Evolutionary conservation across 2,113 vertebrate species (phyloP).

Genomic region (Salminus brasiliensis): DNA sequence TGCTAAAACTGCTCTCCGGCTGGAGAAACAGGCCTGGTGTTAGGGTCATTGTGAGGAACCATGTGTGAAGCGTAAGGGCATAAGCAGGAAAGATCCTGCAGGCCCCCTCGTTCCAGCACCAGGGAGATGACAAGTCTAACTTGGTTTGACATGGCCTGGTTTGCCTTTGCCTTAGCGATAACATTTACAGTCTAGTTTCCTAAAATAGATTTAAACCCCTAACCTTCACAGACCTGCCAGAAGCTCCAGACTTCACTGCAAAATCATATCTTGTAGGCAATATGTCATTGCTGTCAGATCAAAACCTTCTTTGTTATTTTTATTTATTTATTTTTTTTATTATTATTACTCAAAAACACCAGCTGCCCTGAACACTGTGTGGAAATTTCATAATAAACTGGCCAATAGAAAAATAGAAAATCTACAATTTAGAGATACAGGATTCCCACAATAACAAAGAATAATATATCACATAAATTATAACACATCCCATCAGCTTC

Average conservation of each 20-base stretch:
- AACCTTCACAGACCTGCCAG: not conserved
- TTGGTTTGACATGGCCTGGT: slow-evolving; percentile 3
- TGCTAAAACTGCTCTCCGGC: not conserved
- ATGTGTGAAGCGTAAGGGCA: not conserved
- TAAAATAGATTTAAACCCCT: not conserved
- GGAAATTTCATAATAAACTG: not conserved
- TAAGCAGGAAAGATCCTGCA: not conserved
- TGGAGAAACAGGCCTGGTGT: not conserved
- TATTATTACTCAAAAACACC: too few species aligned
- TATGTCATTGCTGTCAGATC: not conserved
- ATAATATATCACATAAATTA: too few species aligned
- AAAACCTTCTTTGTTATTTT: not conserved
- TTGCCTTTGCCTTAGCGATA: not conserved
- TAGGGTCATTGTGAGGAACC: not conserved
- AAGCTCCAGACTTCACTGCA: not conserved
- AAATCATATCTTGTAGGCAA: not conserved
- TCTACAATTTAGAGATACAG: too few species aligned
- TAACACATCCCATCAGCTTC: too few species aligned
- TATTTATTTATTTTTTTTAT: not conserved
- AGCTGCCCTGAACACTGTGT: not conserved
- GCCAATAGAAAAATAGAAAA: too few species aligned
- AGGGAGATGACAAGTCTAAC: not conserved
- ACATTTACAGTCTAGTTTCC: not conserved
- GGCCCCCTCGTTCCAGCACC: not conserved
- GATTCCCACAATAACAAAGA: too few species aligned